These are phyloP conservation scores for Symphodus melops DNA, from an alignment of 2,113 vertebrate species.

Conservation along the genomic window DNA sequence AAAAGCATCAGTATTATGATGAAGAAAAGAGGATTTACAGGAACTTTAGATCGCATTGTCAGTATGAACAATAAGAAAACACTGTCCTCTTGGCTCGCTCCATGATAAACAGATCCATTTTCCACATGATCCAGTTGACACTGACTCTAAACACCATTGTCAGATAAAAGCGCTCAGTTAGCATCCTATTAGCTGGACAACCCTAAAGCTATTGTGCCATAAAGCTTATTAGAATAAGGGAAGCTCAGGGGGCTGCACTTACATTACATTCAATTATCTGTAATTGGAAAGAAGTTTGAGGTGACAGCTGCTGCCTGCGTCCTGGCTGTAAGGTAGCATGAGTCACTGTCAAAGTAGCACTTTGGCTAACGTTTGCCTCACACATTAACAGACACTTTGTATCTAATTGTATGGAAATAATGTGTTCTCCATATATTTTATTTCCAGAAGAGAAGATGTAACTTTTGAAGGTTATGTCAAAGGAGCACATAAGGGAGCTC, in stretches of 20 bases:
- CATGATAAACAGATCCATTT: background rate
- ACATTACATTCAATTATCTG: background rate
- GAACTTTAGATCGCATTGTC: background rate
- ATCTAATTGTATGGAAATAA: background rate
- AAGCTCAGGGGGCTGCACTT: background rate
- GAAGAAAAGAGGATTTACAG: background rate
- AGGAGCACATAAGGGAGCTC: no score
- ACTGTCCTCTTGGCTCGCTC: background rate
- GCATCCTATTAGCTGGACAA: background rate
- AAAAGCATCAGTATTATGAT: background rate
- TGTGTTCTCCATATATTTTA: no score
- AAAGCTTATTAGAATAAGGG: background rate
- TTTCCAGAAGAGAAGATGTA: no score
- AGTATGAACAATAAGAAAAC: background rate
- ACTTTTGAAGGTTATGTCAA: no score
- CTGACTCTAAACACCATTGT: background rate
- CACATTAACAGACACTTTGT: background rate
- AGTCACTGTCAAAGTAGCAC: background rate
- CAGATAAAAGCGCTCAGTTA: background rate
- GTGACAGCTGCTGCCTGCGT: background rate
- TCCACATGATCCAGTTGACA: background rate
- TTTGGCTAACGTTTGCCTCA: background rate
- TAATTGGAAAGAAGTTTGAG: background rate
- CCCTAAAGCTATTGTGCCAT: background rate
- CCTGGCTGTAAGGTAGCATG: background rate